Percentiles rank a stretch among this genome's conserved stretches.
These are phyloP conservation scores for Aporophyla lueneburgensis DNA, from an alignment of 2,888 invertebrate genomes.

Conservation along the genomic window DNA sequence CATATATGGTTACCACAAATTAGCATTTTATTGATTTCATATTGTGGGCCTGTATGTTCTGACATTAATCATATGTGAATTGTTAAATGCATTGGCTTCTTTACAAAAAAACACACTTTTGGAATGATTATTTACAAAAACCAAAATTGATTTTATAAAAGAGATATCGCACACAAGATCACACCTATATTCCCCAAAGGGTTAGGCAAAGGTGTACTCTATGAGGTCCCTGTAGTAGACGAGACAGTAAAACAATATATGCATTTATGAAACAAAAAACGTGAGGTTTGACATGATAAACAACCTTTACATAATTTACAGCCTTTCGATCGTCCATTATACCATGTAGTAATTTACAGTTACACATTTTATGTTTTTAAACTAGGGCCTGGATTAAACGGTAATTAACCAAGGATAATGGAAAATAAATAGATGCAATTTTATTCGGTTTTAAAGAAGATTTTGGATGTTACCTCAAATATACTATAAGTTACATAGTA, in stretches of 20 bases:
- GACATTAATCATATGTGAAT: not conserved
- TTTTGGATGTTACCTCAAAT: not conserved
- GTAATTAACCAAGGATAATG: not conserved
- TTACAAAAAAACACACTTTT: not conserved
- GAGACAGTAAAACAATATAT: not conserved
- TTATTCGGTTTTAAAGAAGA: not conserved
- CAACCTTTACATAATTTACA: not conserved
- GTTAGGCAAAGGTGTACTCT: not conserved
- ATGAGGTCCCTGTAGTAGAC: not conserved
- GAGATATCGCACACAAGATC: not conserved
- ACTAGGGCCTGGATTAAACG: constrained; percentile 1
- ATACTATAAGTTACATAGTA: not conserved
- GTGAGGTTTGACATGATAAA: not conserved
- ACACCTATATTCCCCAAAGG: not conserved
- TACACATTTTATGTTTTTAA: not conserved
- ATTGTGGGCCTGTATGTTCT: not conserved
- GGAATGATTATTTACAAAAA: no score
- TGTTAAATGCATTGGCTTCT: not conserved
- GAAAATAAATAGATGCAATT: not conserved
- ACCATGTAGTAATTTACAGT: not conserved
- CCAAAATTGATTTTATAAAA: not conserved
- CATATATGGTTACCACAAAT: not conserved
- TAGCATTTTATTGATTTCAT: not conserved
- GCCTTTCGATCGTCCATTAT: constrained; percentile 3
- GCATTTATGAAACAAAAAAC: not conserved